A percentile compares a stretch with the other conserved stretches of the same genome.
These are phyloP conservation scores for Eidolon helvum DNA, from an alignment of 2,113 vertebrate genomes.

Conservation along the genomic window DNA sequence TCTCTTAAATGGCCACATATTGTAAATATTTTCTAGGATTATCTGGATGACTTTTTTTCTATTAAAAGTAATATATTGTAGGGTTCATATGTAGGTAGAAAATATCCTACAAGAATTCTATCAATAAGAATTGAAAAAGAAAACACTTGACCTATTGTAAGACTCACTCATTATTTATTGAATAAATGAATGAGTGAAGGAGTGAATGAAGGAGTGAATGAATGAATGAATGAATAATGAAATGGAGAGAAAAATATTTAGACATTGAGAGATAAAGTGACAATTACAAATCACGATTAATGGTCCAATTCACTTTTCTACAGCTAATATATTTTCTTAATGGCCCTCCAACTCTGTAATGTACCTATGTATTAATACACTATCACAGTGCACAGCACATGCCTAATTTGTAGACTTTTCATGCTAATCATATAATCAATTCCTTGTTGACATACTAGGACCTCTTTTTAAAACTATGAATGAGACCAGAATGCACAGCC, in stretches of 20 bases:
- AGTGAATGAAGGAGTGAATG: not conserved
- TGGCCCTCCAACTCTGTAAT: not conserved
- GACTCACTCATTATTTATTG: not conserved
- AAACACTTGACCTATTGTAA: fast-evolving
- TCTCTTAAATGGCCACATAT: not conserved
- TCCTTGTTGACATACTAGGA: not conserved
- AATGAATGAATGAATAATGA: not conserved
- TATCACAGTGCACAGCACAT: not conserved
- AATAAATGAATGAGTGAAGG: not conserved
- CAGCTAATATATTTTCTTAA: not conserved
- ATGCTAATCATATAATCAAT: not conserved
- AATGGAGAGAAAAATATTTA: not conserved
- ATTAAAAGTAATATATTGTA: not conserved
- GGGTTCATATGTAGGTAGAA: not conserved
- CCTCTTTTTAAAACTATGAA: not conserved
- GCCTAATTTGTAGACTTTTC: not conserved
- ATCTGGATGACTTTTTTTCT: not conserved
- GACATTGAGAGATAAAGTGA: not conserved
- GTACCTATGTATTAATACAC: not conserved
- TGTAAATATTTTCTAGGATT: not conserved
- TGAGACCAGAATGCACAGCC: not conserved
- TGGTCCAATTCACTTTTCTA: not conserved
- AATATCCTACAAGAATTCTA: not conserved
- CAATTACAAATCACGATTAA: not conserved
- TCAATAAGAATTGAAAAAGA: not conserved